Percentiles rank a stretch among this genome's conserved stretches.
Evolutionary conservation across 2,888 invertebrate genomes (phyloP).

Genomic region (Phragmatobia fuliginosa): DNA sequence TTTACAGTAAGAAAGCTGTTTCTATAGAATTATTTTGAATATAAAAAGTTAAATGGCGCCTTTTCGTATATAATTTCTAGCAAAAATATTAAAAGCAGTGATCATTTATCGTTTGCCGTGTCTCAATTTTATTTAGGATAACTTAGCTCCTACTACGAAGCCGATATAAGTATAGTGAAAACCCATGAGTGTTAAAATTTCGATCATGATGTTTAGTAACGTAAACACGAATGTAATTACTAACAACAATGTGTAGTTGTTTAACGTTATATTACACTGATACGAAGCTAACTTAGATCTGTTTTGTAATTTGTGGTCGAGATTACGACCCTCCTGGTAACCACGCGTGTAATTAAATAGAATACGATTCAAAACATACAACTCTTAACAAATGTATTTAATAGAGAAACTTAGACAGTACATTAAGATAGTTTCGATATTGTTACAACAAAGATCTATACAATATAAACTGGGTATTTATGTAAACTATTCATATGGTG

Average conservation of each 20-base stretch:
- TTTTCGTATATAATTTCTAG: not conserved
- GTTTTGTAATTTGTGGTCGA: conserved; percentile 4
- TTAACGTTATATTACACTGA: not conserved
- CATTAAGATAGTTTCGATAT: not conserved
- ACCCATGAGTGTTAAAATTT: not conserved
- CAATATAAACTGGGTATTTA: no score
- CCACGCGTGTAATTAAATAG: conserved; percentile 1
- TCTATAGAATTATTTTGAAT: not conserved
- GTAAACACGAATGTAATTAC: not conserved
- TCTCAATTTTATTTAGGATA: no score
- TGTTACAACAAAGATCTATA: not conserved
- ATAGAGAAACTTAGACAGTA: not conserved
- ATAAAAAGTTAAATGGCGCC: not conserved
- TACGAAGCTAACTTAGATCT: not conserved
- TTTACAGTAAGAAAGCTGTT: not conserved
- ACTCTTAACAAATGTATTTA: not conserved
- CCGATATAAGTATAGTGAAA: no score
- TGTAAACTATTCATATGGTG: no score
- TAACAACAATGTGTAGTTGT: not conserved
- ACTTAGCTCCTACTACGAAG: no score
- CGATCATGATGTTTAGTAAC: not conserved
- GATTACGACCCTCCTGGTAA: not conserved
- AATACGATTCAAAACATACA: not conserved
- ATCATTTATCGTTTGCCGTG: not conserved
- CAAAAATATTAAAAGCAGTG: not conserved